phyloP scores from a whole-genome alignment of 2,113 vertebrate species.

The Pelecanus crispus region DNA sequence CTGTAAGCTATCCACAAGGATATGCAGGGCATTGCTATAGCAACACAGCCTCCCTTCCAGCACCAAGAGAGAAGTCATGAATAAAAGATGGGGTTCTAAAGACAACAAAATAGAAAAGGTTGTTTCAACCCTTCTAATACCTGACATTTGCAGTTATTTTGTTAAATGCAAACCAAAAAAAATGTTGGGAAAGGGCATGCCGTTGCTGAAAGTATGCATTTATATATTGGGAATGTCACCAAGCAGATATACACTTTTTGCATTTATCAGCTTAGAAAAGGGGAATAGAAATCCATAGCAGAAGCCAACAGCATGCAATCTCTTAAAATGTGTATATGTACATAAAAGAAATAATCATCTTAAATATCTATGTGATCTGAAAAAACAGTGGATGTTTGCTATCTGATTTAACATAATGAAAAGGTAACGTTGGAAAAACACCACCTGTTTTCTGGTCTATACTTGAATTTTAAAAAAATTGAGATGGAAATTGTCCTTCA shows the following conservation, averaged over 20 bases:
- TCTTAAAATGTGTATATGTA: background rate
- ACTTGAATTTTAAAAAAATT: background rate
- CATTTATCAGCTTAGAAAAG: slow-evolving; percentile 12
- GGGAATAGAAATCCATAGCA: background rate
- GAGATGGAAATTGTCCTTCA: background rate
- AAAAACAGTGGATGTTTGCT: background rate
- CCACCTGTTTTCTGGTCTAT: background rate
- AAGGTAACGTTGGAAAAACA: background rate
- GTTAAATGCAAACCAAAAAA: slow-evolving; percentile 72
- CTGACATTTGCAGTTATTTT: slow-evolving; percentile 80
- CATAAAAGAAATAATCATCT: background rate
- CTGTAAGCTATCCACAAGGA: slow-evolving; percentile 81
- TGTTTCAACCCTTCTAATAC: slow-evolving; percentile 79
- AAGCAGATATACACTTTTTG: slow-evolving; percentile 34
- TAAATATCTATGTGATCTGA: background rate
- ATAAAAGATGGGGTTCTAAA: slow-evolving; percentile 82
- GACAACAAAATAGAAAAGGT: slow-evolving; percentile 80
- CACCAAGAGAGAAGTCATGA: slow-evolving; percentile 78
- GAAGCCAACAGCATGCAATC: background rate
- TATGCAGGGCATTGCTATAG: slow-evolving; percentile 83
- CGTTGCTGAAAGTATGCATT: slow-evolving; percentile 56
- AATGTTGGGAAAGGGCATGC: slow-evolving; percentile 66
- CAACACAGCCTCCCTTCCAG: slow-evolving; percentile 79
- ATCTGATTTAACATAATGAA: background rate
- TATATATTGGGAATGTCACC: slow-evolving; percentile 54